Base-by-base conservation (phyloP, 2,888 invertebrate genomes). In the Nephrotoma flavescens region DNA sequence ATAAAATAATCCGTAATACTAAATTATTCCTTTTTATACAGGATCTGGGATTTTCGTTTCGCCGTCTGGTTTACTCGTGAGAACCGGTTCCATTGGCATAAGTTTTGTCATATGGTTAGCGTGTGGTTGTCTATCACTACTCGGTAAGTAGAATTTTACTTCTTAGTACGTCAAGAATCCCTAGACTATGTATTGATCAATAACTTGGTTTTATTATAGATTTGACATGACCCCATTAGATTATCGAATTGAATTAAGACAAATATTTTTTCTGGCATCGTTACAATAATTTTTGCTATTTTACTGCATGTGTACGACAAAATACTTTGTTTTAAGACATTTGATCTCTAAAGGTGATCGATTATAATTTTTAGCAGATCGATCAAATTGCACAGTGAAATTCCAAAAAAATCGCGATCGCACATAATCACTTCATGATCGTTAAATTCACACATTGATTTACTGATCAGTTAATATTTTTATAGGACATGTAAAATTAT, bases 1-100 rank as follows among this genome's bases (percentile, higher is more conserved):
- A 6, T 15, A n/a, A 31, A 3, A 31, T 31, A 31, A 31, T 12
- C 7, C 12, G 11, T 12, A 12, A 41, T 42, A 15, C 9, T 19
- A 42, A 6, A 85, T 85, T 85, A 2, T 9, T n/a, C n/a, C 9
- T 5, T 42, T n/a, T 41, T 41, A 83, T 92, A 12, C 92, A 97
- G 97, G 98, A 91, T 98, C 98, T 92, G 98, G 98, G 94, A 98
- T 99, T 92, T 99, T 99, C 94, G 97, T 98, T 92, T 98, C 98
- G 93, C 98, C 98, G 92, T 97, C 97, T 92, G 97, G 97, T 92
- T 96, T 99, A 91, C 93, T 98, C 92, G 94, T 95, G 92, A 95
- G 96, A 92, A 97, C 97, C 90, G 97, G 96, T 92, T 98, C 98
- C 91, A 96, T 98, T 92, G 98, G 97, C 92, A 94, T 97, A 92